A percentile compares a stretch with the other conserved stretches of the same genome.
Evolutionary conservation across 2,888 invertebrate species (phyloP).

Genomic region (Plemyria rubiginata): DNA sequence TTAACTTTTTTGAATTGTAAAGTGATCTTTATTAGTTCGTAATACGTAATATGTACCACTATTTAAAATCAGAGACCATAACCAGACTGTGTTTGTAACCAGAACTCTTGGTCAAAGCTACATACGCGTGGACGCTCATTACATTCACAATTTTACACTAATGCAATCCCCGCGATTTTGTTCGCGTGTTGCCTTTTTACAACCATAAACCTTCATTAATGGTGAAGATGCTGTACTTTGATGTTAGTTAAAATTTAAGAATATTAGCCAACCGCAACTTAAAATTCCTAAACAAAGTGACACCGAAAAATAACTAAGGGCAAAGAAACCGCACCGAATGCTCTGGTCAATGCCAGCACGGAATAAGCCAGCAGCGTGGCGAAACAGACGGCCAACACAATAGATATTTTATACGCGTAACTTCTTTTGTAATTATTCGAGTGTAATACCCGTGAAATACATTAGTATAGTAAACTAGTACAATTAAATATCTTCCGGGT

Average conservation of each 20-base stretch:
- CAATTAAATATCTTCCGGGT: conserved; percentile 61
- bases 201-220: too few relatives aligned
- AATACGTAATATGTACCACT: not conserved
- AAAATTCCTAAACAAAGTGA: conserved; percentile 45
- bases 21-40: too few relatives aligned
- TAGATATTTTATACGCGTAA: conserved; percentile 37
- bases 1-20: too few relatives aligned
- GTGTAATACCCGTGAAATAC: conserved; percentile 32
- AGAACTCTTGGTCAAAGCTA: conserved; percentile 11
- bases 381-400: conserved; percentile 44
- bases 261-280: conserved; percentile 44
- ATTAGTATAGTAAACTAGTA: conserved; percentile 1
- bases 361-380: conserved; percentile 47
- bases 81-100: conserved; percentile 4
- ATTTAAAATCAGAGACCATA: not conserved
- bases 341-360: conserved; percentile 53
- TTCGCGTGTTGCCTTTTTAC: too few relatives aligned
- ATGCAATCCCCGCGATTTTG: not conserved
- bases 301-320: conserved; percentile 42
- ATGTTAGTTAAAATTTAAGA: not conserved
- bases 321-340: conserved; percentile 52
- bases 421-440: conserved; percentile 44
- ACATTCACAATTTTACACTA: not conserved
- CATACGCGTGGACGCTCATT: conserved; percentile 10
- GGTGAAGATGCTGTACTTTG: too few relatives aligned